A percentile compares a stretch with the other conserved stretches of the same genome.
Evolutionary conservation across 64 coral and sea anemone species (phyloP).

Genomic region (Platygyra sinensis): DNA sequence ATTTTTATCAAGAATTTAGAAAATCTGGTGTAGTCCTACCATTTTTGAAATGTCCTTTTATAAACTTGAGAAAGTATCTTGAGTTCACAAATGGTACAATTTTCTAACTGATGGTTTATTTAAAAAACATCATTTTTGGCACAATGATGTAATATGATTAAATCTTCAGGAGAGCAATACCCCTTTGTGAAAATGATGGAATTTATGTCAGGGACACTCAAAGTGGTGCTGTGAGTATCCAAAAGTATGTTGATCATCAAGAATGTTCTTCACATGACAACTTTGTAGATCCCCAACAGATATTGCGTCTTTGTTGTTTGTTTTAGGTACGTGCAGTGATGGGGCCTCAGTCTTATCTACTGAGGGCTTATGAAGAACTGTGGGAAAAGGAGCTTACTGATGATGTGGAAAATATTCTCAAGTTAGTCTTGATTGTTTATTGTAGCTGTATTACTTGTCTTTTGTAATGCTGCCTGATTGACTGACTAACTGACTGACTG

Average conservation of each 20-base stretch:
- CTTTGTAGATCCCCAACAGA: neutral
- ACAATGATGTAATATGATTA: neutral
- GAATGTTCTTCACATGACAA: neutral
- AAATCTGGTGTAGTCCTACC: no score
- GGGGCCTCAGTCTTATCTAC: slow-evolving; percentile 91
- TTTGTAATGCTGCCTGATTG: neutral
- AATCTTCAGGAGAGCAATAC: slow-evolving; percentile 79
- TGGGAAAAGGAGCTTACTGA: slow-evolving; percentile 84
- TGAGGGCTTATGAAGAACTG: slow-evolving; percentile 89
- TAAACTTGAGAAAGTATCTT: no score
- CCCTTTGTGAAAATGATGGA: slow-evolving; percentile 90
- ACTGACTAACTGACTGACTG: neutral
- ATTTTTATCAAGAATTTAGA: no score
- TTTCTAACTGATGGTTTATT: no score
- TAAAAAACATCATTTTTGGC: no score
- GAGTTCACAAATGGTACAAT: no score
- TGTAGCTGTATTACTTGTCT: neutral
- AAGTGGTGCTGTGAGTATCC: slow-evolving; percentile 72
- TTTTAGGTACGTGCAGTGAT: slow-evolving; percentile 85
- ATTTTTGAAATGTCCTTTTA: no score
- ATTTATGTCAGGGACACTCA: slow-evolving; percentile 87
- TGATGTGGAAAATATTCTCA: slow-evolving; percentile 85
- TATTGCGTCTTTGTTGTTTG: neutral
- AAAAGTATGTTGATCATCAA: neutral
- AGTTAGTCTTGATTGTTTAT: slow-evolving; percentile 32